Evolutionary conservation across 2,113 vertebrate genomes (phyloP), one percentile per base, ranked within the genome.

Genomic region (Eulemur rufifrons): DNA sequence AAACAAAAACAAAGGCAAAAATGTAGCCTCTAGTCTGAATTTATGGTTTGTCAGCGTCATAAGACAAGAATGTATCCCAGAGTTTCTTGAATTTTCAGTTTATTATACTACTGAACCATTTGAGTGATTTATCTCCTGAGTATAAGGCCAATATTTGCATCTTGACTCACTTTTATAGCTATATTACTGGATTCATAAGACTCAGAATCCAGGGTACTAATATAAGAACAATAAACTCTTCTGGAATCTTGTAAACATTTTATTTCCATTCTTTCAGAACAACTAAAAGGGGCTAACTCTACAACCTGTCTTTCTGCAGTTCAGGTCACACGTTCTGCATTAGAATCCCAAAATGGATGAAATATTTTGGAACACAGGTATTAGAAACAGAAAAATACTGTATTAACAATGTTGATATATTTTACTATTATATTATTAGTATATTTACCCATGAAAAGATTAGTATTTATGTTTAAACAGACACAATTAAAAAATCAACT

Each of bases 121-220:
- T 29, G 66, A 78, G 34, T 95, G 73, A 94, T 86, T 94, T 95
- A 84, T 93, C 34, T 73, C 93, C 82, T 76, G 63, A 42, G 7
- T 91, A 86, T 61, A 95, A 91, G 61, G 89, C 63, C 92, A 96
- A 63, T 95, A 95, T 97, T 95, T 94, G 56, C 86, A 95, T 95
- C 61, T 81, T 93, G 34, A 95, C 68, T 97, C 78, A 95, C 86
- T 96, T 97, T 86, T 95, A 68, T 69, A 89, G 61, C 34, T 91
- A 63, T 1, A 1, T 89, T 92, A 77, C 89, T 68, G 27, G 32
- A 83, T 81, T 83, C 71, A 78, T 88, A 50, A 83, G 68, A 83
- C 27, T n/a, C 50, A 93, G 63, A 96, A 91, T 34, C 52, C n/a
- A 88, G 50, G 9, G 82, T 56, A 74, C 29, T 89, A 12, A 17